Evolutionary conservation across 2,888 invertebrate genomes (phyloP).

Genomic region (Morpho achilles): DNA sequence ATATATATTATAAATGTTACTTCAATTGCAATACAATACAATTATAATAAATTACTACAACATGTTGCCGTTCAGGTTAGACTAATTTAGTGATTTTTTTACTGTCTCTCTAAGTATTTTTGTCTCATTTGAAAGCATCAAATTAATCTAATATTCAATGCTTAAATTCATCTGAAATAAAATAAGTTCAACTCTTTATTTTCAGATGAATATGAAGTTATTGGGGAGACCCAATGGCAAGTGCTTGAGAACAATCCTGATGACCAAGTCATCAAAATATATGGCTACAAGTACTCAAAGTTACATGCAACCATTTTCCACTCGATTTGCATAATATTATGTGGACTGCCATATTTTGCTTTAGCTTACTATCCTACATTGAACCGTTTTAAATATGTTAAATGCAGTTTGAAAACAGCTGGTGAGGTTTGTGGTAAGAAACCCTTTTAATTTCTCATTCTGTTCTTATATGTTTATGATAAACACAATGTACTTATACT

Average conservation of each 20-base stretch:
- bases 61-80: too few relatives aligned
- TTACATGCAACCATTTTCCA: constrained; percentile 69
- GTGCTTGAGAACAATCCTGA: constrained; percentile 70
- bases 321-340: constrained; percentile 63
- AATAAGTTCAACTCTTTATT: constrained; percentile 26
- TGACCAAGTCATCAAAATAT: constrained; percentile 68
- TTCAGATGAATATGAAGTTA: constrained; percentile 78
- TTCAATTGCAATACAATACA: too few relatives aligned
- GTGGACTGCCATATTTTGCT: constrained; percentile 79
- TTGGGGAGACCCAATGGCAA: constrained; percentile 76
- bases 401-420: constrained; percentile 77
- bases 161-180: background rate
- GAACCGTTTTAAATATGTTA: constrained; percentile 73
- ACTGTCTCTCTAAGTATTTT: too few relatives aligned
- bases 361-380: constrained; percentile 77
- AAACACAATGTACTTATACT: too few relatives aligned
- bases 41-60: too few relatives aligned
- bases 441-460: background rate
- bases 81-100: too few relatives aligned
- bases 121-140: too few relatives aligned
- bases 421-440: constrained; percentile 76
- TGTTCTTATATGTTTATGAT: too few relatives aligned
- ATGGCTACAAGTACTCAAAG: constrained; percentile 72
- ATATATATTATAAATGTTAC: too few relatives aligned
- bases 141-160: background rate